phyloP scores from a whole-genome alignment of 2,888 invertebrate genomes.

The Cerastis rubricosa region DNA sequence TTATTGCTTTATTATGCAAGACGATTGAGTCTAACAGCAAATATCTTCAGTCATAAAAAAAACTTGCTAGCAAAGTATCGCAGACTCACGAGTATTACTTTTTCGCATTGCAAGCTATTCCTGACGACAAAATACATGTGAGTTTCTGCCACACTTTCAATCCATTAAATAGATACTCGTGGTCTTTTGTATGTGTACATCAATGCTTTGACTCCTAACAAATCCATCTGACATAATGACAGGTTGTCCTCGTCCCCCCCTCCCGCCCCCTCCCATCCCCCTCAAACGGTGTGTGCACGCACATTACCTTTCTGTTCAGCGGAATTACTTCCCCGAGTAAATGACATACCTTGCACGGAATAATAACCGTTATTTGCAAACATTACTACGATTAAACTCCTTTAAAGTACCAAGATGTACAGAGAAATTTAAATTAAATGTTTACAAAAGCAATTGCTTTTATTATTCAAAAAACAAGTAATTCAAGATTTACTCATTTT shows the following conservation, averaged over 20 bases:
- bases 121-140: background rate
- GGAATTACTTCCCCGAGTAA: slow-evolving; percentile 11
- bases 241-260: background rate
- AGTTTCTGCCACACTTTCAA: slow-evolving; percentile 11
- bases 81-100: background rate
- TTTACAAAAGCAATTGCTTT: background rate
- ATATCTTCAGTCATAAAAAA: background rate
- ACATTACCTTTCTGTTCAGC: slow-evolving; percentile 16
- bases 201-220: slow-evolving; percentile 17
- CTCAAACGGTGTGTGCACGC: background rate
- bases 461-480: background rate
- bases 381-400: background rate
- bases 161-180: slow-evolving; percentile 3
- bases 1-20: background rate
- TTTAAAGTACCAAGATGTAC: background rate
- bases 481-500: background rate
- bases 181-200: background rate
- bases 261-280: background rate
- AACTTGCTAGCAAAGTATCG: background rate
- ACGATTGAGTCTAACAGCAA: background rate
- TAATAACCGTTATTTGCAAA: slow-evolving; percentile 4
- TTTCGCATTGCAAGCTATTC: background rate
- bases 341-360: background rate
- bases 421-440: background rate
- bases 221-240: slow-evolving; percentile 30